phyloP scores from a whole-genome alignment of 2,888 invertebrate genomes.

The Flexamia atlantica region DNA sequence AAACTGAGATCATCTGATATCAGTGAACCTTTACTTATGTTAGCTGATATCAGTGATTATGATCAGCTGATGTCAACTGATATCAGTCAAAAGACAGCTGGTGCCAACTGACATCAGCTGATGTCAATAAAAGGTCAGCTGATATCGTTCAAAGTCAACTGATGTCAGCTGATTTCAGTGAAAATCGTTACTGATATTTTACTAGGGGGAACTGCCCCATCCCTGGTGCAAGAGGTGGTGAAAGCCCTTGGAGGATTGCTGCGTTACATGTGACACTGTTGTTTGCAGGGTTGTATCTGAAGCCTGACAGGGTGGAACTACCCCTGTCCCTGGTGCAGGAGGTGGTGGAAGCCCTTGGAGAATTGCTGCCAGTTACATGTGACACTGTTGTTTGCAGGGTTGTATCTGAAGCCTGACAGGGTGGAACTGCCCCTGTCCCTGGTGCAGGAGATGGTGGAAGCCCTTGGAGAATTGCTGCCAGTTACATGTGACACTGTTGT shows the following conservation, averaged over 20 bases:
- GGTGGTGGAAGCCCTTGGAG: constrained; percentile 73
- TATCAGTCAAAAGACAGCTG: constrained; percentile 73
- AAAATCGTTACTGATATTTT: constrained; percentile 72
- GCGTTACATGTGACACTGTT: too few species aligned
- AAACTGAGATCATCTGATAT: too few species aligned
- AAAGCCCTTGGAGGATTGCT: constrained; percentile 74
- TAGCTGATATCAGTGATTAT: too few species aligned
- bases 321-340: constrained; percentile 73
- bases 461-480: constrained; percentile 73
- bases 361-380: constrained; percentile 73
- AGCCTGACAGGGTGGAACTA: constrained; percentile 71
- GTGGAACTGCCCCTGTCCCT: constrained; percentile 73
- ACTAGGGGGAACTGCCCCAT: constrained; percentile 72
- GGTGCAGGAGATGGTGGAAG: constrained; percentile 72
- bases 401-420: constrained; percentile 72
- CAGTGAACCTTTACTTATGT: too few species aligned
- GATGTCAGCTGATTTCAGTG: too few species aligned
- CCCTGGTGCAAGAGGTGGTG: constrained; percentile 73
- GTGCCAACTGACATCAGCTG: too few species aligned
- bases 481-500: too few species aligned
- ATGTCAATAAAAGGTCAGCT: too few species aligned
- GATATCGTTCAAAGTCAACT: too few species aligned
- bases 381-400: constrained; percentile 69
- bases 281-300: constrained; percentile 72
- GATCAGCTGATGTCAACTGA: too few species aligned